phyloP scores from a whole-genome alignment of 2,797 vertebrate species.

The Scomberomorus guttatus region DNA sequence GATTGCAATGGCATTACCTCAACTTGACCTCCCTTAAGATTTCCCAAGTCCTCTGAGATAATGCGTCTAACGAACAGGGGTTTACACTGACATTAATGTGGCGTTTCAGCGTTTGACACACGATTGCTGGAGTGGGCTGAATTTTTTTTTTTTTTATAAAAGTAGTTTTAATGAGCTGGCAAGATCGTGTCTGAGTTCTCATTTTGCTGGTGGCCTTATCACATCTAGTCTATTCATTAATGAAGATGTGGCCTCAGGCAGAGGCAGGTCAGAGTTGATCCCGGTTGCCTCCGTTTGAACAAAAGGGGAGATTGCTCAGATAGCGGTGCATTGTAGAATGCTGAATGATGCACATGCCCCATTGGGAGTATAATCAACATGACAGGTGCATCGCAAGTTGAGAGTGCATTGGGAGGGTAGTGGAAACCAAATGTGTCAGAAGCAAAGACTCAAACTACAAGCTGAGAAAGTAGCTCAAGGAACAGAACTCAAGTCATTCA shows the following conservation, averaged over 20 bases:
- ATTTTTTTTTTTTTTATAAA: constrained; percentile 76
- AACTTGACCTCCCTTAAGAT: constrained; percentile 55
- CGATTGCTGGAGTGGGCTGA: constrained; percentile 53
- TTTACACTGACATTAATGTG: constrained; percentile 37
- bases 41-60: constrained; percentile 56
- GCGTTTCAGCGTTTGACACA: constrained; percentile 33
- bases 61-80: constrained; percentile 54
- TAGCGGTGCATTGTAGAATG: constrained; percentile 46
- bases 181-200: constrained; percentile 51
- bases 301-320: constrained; percentile 63
- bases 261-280: constrained; percentile 68
- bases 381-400: constrained; percentile 66
- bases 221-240: constrained; percentile 60
- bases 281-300: constrained; percentile 30
- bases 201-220: constrained; percentile 63
- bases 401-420: constrained; percentile 40
- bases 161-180: constrained; percentile 58
- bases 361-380: constrained; percentile 53
- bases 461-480: constrained; percentile 18
- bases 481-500: constrained; percentile 9
- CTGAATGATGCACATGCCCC: constrained; percentile 59
- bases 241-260: constrained; percentile 63
- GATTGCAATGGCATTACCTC: constrained; percentile 41
- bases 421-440: constrained; percentile 30
- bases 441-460: constrained; percentile 29